Conservation (phyloP, 2,113 vertebrate species). For the Daubentonia madagascariensis region DNA sequence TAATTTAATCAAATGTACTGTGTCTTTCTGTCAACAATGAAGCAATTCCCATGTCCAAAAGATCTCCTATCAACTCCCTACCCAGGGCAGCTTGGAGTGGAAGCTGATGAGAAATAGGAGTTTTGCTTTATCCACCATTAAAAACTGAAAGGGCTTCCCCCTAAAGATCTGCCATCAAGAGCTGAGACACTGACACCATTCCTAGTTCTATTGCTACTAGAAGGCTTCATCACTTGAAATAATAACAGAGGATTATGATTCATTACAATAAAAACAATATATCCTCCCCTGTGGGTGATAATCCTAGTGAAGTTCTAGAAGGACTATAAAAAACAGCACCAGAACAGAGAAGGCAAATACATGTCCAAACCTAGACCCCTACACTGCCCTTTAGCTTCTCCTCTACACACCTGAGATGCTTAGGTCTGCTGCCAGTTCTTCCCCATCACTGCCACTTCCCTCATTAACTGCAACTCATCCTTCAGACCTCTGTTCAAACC, state of each 20-base stretch:
- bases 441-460: not conserved
- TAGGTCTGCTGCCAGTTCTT: too few species aligned
- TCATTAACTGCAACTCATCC: not conserved
- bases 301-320: not conserved
- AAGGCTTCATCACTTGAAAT: not conserved
- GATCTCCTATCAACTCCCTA: constrained; percentile 57
- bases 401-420: not conserved
- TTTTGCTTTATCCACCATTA: constrained; percentile 28
- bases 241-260: not conserved
- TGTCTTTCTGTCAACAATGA: constrained; percentile 74
- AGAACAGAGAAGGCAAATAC: not conserved
- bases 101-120: not conserved
- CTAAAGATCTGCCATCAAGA: not conserved
- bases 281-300: not conserved
- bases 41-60: constrained; percentile 63
- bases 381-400: not conserved
- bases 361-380: not conserved
- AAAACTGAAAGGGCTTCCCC: not conserved
- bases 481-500: not conserved
- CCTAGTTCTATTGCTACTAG: not conserved
- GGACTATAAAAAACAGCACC: not conserved
- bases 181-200: not conserved
- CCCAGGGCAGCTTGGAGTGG: not conserved
- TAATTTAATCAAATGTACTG: constrained; percentile 76
- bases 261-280: not conserved